Evolutionary conservation across 2,113 vertebrate genomes (phyloP), one percentile per base, ranked within the genome.

Genomic region (Numenius arquata): DNA sequence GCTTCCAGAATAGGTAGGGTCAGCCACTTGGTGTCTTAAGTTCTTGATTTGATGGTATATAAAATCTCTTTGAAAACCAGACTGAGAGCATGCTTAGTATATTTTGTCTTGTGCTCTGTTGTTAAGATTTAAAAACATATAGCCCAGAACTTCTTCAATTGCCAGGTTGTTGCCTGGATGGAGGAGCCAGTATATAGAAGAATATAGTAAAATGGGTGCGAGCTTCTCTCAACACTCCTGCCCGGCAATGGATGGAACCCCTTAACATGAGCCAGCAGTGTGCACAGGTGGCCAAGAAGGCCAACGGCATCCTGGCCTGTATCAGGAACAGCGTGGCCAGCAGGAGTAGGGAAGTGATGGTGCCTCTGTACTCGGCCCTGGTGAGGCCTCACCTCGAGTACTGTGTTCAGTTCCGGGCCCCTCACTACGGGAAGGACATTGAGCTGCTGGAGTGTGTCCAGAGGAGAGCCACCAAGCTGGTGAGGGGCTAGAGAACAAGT

Each of bases 121-220:
- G 32, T 63, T 58, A 55, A 71, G 29, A 19, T 63, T 66, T 81
- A 21, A 62, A 84, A 95, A 59, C 27, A 27, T 6, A 3, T 3
- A 34, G 21, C 18, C 59, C 66, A 85, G 58, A 72, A 40, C 29
- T 59, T 66, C 59, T 55, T 52, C 47, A 32, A 0, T 16, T 70
- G 32, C 61, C 68, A 62, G 50, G n/a, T 73, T 41, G 63, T 47
- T 72, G 63, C 38, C 68, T 12, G 1, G 34, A 4, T 12, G 41
- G 43, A 73, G 36, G 85, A 77, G 26, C 36, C 19, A 20, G 15
- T 41, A 9, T 36, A 15, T 5, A 59, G 50, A 36, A 73, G 75
- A 71, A 32, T 12, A 16, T 3, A 0, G 0, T 19, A 27, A 62
- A 52, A 76, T 8, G 21, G 15, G 4, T 27, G 18, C 0, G 1